Percentiles rank a stretch among this genome's conserved stretches.
Conservation (phyloP, 2,888 invertebrate species). For the Limenitis camilla region DNA sequence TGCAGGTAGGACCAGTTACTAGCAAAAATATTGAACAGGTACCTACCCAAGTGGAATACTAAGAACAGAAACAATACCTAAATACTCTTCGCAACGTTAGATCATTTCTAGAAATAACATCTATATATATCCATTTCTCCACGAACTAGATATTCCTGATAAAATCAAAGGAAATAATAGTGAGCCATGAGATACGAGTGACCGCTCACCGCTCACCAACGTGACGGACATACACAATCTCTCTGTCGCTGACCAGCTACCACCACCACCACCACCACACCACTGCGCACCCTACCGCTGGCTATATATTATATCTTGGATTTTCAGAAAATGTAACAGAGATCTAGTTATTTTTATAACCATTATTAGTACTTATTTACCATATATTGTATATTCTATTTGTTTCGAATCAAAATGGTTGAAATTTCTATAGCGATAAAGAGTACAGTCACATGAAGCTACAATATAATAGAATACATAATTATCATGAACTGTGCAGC, state of each 20-base stretch:
- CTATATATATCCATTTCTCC: constrained; percentile 15
- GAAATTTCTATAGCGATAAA: too few species aligned
- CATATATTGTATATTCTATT: too few species aligned
- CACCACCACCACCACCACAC: not conserved
- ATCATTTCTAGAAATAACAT: constrained; percentile 4
- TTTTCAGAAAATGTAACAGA: too few species aligned
- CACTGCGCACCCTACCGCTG: not conserved
- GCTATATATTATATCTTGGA: too few species aligned
- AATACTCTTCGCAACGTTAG: not conserved
- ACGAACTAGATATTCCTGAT: constrained; percentile 17
- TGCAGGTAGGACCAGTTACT: too few species aligned
- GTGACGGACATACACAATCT: constrained; percentile 16
- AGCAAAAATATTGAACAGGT: not conserved
- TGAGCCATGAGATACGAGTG: constrained; percentile 9
- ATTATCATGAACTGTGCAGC: too few species aligned
- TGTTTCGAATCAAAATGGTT: too few species aligned
- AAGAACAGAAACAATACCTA: not conserved
- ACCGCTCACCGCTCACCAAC: not conserved
- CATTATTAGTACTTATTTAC: too few species aligned
- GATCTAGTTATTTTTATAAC: too few species aligned
- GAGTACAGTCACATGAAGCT: too few species aligned
- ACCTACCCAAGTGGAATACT: not conserved
- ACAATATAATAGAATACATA: too few species aligned
- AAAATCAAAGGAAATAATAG: constrained; percentile 24
- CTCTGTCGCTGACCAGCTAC: not conserved